These are phyloP conservation scores for Pocillopora grandis DNA, from an alignment of 92 coral and sea anemone genomes.

Conservation along the genomic window DNA sequence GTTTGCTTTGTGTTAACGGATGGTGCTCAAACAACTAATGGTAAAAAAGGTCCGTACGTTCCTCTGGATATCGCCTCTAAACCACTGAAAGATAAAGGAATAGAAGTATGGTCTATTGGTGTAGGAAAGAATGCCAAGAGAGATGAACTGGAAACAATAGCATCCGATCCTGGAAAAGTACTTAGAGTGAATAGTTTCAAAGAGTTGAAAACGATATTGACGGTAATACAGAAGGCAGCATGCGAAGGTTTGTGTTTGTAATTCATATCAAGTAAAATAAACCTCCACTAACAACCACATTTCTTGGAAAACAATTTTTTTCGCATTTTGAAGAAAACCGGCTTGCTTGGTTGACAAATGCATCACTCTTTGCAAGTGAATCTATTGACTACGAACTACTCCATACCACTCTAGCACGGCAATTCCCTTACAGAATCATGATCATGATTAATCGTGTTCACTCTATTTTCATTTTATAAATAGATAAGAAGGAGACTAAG, in stretches of 20 bases:
- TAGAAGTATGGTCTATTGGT: constrained; percentile 76
- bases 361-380: too few species aligned
- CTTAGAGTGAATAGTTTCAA: constrained; percentile 51
- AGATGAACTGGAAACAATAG: constrained; percentile 58
- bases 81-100: constrained; percentile 83
- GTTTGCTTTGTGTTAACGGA: constrained; percentile 73
- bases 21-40: constrained; percentile 74
- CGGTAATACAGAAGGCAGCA: constrained; percentile 22
- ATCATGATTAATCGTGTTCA: not conserved
- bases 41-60: constrained; percentile 40
- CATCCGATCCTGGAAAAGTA: constrained; percentile 68
- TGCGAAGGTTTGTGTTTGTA: constrained; percentile 57
- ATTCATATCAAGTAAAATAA: too few species aligned
- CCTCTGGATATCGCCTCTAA: constrained; percentile 71
- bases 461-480: not conserved
- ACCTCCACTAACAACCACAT: too few species aligned
- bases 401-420: not conserved
- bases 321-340: too few species aligned
- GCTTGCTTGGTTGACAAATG: too few species aligned
- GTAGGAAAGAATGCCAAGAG: constrained; percentile 53
- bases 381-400: too few species aligned
- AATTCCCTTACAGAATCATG: too few species aligned
- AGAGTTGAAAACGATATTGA: constrained; percentile 37
- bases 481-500: constrained; percentile 39
- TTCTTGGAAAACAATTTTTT: too few species aligned